Evolutionary conservation across 2,888 invertebrate genomes (phyloP).

Genomic region (Nomada fucata): DNA sequence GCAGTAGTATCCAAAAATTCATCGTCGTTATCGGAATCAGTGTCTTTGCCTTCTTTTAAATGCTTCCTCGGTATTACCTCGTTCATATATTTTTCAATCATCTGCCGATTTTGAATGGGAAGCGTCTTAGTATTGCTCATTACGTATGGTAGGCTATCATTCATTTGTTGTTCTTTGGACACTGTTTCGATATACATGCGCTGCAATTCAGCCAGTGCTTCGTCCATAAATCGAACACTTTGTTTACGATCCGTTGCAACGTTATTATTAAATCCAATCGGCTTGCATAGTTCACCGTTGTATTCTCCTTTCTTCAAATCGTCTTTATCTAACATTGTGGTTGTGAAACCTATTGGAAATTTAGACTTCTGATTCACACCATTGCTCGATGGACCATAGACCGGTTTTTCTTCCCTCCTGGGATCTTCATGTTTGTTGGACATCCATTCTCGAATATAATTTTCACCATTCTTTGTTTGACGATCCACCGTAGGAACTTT

Average conservation of each 20-base stretch:
- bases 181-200: conserved; percentile 61
- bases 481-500: not conserved
- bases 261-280: conserved; percentile 42
- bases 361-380: conserved; percentile 36
- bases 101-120: conserved; percentile 71
- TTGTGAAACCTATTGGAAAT: conserved; percentile 72
- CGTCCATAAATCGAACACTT: conserved; percentile 69
- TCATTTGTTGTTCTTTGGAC: conserved; percentile 35
- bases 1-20: conserved; percentile 82
- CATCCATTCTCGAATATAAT: conserved; percentile 26
- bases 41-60: conserved; percentile 70
- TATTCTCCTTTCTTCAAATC: conserved; percentile 22
- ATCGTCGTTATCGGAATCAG: conserved; percentile 81
- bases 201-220: conserved; percentile 64
- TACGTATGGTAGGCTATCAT: conserved; percentile 66
- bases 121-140: conserved; percentile 69
- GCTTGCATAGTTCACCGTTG: conserved; percentile 14
- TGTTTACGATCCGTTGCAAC: conserved; percentile 49
- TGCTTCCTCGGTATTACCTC: conserved; percentile 63
- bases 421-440: conserved; percentile 25
- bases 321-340: conserved; percentile 46
- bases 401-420: conserved; percentile 5
- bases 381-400: conserved; percentile 5
- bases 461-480: conserved; percentile 16
- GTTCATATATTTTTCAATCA: conserved; percentile 78